phyloP scores from a whole-genome alignment of 2,888 invertebrate species.

The Troides oblongomaculatus region DNA sequence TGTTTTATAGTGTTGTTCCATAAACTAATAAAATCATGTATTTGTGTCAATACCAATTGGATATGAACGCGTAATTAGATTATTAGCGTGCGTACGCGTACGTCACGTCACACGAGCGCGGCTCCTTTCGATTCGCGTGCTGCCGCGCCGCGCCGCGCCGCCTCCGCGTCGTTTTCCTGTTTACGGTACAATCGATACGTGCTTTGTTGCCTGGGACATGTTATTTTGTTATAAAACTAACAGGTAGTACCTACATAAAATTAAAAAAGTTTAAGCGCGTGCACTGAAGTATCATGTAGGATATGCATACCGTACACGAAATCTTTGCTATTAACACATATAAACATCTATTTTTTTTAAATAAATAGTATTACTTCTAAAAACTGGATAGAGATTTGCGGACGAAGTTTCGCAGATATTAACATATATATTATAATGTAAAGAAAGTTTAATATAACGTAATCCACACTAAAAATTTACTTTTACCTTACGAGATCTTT shows the following conservation, averaged over 20 bases:
- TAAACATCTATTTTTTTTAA: no score
- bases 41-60: constrained; percentile 24
- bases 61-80: constrained; percentile 27
- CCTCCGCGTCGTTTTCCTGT: constrained; percentile 19
- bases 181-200: constrained; percentile 9
- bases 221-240: no score
- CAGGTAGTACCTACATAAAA: background rate
- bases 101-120: constrained; percentile 12
- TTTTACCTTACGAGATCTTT: no score
- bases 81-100: constrained; percentile 8
- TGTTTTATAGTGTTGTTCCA: constrained; percentile 14
- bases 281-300: no score
- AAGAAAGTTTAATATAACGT: no score
- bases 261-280: background rate
- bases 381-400: no score
- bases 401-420: no score
- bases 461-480: no score
- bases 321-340: no score
- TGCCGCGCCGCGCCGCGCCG: background rate
- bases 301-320: no score
- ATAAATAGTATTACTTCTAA: no score
- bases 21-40: constrained; percentile 24
- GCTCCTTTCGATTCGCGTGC: constrained; percentile 6
- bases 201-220: background rate
- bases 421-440: no score